Evolutionary conservation across 2,888 invertebrate genomes (phyloP).

Genomic region (Scelioninae gen. 1): DNA sequence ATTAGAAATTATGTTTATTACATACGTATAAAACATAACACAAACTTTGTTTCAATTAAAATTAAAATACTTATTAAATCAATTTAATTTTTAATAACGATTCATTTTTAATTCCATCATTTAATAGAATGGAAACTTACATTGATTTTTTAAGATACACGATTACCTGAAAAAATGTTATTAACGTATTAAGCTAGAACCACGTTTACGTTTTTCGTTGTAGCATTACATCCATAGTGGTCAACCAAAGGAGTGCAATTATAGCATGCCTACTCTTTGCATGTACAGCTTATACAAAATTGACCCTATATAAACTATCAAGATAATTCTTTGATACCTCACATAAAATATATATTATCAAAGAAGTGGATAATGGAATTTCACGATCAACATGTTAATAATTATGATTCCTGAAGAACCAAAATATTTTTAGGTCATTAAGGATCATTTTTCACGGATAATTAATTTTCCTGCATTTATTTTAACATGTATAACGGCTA

Average conservation of each 20-base stretch:
- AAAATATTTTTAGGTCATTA: conserved; percentile 33
- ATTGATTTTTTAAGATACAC: too few species aligned
- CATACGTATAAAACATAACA: too few species aligned
- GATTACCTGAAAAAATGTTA: conserved; percentile 73
- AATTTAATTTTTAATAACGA: too few species aligned
- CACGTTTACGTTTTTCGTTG: conserved; percentile 54
- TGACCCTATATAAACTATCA: conserved; percentile 67
- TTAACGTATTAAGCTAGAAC: conserved; percentile 71
- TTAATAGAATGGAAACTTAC: too few species aligned
- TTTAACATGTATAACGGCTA: conserved; percentile 24
- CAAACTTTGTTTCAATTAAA: too few species aligned
- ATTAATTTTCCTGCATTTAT: conserved; percentile 29
- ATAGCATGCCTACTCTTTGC: conserved; percentile 39
- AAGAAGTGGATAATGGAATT: conserved; percentile 61
- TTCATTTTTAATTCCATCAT: too few species aligned
- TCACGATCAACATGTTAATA: conserved; percentile 56
- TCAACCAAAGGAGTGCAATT: conserved; percentile 64
- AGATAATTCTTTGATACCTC: conserved; percentile 41
- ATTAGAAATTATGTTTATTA: too few species aligned
- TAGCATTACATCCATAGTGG: conserved; percentile 41
- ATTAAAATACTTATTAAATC: too few species aligned
- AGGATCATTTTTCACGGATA: conserved; percentile 32
- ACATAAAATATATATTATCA: conserved; percentile 54
- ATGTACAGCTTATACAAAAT: conserved; percentile 56
- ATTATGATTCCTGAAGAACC: conserved; percentile 55